phyloP scores from a whole-genome alignment of 2,888 invertebrate genomes.

The Orthosia incerta region DNA sequence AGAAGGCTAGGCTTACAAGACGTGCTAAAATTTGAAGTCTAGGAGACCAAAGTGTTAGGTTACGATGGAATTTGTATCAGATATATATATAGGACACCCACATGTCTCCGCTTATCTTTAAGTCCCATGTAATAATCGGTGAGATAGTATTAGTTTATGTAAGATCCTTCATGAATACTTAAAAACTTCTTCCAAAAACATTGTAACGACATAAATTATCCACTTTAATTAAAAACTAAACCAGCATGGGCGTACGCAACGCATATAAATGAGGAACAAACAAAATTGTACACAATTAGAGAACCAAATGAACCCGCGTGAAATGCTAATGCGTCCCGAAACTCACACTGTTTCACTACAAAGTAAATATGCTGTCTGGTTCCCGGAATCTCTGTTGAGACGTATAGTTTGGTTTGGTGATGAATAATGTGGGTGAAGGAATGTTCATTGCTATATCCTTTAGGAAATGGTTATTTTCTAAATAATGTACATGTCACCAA shows the following conservation, averaged over 20 bases:
- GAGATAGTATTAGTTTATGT: too few species aligned
- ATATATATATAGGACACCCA: too few species aligned
- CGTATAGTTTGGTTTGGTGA: slow-evolving; percentile 24
- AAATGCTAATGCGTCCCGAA: slow-evolving; percentile 68
- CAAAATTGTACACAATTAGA: slow-evolving; percentile 70
- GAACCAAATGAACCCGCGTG: slow-evolving; percentile 67
- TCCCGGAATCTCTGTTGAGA: slow-evolving; percentile 33
- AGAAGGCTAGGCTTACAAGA: too few species aligned
- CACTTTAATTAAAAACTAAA: slow-evolving; percentile 66
- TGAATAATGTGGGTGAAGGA: background rate
- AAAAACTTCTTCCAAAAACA: slow-evolving; percentile 25
- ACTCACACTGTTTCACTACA: slow-evolving; percentile 55
- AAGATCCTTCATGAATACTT: background rate
- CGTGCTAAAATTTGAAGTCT: too few species aligned
- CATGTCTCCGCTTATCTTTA: too few species aligned
- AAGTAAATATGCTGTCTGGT: slow-evolving; percentile 58
- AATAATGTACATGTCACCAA: too few species aligned
- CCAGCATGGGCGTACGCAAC: slow-evolving; percentile 51
- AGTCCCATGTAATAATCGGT: too few species aligned
- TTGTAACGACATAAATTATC: slow-evolving; percentile 39
- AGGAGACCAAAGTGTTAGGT: too few species aligned
- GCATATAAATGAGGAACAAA: slow-evolving; percentile 69
- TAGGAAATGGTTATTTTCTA: background rate
- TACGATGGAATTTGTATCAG: too few species aligned
- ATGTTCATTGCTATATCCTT: too few species aligned